phyloP scores from a whole-genome alignment of 2,888 invertebrate genomes.

The Arrhopalites spinosus region DNA sequence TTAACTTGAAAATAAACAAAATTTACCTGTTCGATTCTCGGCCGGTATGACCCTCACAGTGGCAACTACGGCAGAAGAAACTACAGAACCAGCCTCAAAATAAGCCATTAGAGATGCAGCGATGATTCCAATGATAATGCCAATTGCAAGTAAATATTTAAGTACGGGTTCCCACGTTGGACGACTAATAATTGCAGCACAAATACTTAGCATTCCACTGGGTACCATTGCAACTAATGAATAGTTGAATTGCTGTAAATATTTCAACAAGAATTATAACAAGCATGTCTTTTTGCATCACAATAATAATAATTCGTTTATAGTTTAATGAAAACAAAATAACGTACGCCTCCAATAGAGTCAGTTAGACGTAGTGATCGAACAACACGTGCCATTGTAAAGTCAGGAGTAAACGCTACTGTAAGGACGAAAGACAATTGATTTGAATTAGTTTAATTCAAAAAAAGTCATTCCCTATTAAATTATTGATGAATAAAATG shows the following conservation, averaged over 20 bases:
- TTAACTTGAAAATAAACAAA: neutral
- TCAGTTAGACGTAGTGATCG: conserved; percentile 64
- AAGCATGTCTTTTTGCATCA: neutral
- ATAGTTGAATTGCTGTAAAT: conserved; percentile 65
- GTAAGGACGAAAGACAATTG: too few relatives aligned
- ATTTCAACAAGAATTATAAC: neutral
- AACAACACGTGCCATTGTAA: conserved; percentile 76
- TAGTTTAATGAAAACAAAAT: neutral
- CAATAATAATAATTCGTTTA: too few relatives aligned
- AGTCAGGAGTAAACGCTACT: conserved; percentile 88
- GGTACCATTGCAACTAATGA: conserved; percentile 72
- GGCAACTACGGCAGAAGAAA: conserved; percentile 53
- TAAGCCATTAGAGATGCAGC: conserved; percentile 66
- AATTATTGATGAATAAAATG: too few relatives aligned
- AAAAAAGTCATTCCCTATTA: too few relatives aligned
- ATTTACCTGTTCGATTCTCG: conserved; percentile 43
- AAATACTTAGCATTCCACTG: conserved; percentile 69
- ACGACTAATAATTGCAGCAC: conserved; percentile 71
- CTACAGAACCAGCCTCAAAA: conserved; percentile 53
- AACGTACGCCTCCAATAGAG: conserved; percentile 52
- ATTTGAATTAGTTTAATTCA: too few relatives aligned
- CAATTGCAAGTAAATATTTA: conserved; percentile 68
- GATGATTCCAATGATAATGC: conserved; percentile 68
- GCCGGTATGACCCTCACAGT: conserved; percentile 54
- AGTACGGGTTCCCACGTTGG: conserved; percentile 77